Evolutionary conservation across 2,888 invertebrate genomes (phyloP).

Genomic region (Agrotis ipsilon): DNA sequence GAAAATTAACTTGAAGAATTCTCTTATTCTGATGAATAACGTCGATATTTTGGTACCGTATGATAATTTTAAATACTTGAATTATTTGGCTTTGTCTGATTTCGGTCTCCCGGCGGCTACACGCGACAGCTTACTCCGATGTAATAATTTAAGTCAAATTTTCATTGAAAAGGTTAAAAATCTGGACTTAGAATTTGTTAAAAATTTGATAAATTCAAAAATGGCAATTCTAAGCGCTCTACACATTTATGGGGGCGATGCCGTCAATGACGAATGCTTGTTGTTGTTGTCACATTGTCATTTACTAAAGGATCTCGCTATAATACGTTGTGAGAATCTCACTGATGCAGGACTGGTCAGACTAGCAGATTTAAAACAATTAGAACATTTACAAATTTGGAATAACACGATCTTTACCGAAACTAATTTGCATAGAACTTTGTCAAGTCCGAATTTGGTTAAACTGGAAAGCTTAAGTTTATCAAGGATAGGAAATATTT

Average conservation of each 20-base stretch:
- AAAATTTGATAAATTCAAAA: constrained; percentile 78
- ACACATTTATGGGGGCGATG: constrained; percentile 83
- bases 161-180: constrained; percentile 85
- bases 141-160: constrained; percentile 81
- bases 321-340: constrained; percentile 84
- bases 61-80: constrained; percentile 79
- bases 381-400: constrained; percentile 85
- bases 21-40: constrained; percentile 74
- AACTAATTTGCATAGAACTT: constrained; percentile 74
- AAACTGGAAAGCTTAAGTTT: constrained; percentile 83
- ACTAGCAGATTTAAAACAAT: constrained; percentile 73
- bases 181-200: constrained; percentile 78
- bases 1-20: constrained; percentile 84
- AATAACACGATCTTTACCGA: constrained; percentile 85
- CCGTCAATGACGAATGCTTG: constrained; percentile 82
- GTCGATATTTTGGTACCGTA: constrained; percentile 78
- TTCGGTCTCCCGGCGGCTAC: constrained; percentile 83
- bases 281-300: constrained; percentile 79
- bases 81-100: constrained; percentile 81
- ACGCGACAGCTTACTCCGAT: constrained; percentile 79
- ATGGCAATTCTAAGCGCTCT: constrained; percentile 77
- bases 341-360: constrained; percentile 81
- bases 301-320: constrained; percentile 81
- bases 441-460: constrained; percentile 76
- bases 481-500: constrained; percentile 83